Evolutionary conservation across 2,113 vertebrate species (phyloP).

Genomic region (Cavia aperea): DNA sequence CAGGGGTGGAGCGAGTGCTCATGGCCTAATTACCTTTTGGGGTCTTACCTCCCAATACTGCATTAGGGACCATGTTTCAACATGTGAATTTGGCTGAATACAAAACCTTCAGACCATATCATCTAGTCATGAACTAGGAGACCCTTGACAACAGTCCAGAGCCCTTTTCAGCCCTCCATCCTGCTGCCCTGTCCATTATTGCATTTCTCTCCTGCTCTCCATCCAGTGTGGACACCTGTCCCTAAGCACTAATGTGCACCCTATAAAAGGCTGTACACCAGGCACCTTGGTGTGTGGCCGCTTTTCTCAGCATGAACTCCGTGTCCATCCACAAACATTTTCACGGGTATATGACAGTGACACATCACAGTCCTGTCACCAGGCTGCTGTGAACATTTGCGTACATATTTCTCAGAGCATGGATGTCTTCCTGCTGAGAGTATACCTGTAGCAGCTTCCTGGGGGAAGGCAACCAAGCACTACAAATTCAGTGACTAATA

Average conservation of each 20-base stretch:
- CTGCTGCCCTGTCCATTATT: rapidly evolving
- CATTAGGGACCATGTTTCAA: not conserved
- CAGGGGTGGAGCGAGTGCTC: not conserved
- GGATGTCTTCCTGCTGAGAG: not conserved
- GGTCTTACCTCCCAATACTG: not conserved
- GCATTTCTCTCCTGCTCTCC: not conserved
- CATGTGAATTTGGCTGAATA: not conserved
- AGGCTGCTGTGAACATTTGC: not conserved
- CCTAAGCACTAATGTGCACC: not conserved
- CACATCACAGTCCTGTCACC: not conserved
- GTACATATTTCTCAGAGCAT: not conserved
- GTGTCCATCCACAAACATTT: not conserved
- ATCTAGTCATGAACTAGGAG: not conserved
- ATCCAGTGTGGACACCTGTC: rapidly evolving
- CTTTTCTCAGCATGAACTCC: not conserved
- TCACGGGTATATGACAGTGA: not conserved
- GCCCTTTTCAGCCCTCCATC: not conserved
- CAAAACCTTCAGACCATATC: not conserved
- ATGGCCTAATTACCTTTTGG: not conserved
- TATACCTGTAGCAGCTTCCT: not conserved
- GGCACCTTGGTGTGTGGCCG: not conserved
- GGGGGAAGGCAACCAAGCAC: not conserved
- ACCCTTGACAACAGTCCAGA: not conserved
- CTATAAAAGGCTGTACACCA: rapidly evolving
- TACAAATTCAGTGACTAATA: not conserved